A percentile compares a stretch with the other conserved stretches of the same genome.
Conservation (phyloP, 2,797 vertebrate genomes). For the Micrastur ruficollis region DNA sequence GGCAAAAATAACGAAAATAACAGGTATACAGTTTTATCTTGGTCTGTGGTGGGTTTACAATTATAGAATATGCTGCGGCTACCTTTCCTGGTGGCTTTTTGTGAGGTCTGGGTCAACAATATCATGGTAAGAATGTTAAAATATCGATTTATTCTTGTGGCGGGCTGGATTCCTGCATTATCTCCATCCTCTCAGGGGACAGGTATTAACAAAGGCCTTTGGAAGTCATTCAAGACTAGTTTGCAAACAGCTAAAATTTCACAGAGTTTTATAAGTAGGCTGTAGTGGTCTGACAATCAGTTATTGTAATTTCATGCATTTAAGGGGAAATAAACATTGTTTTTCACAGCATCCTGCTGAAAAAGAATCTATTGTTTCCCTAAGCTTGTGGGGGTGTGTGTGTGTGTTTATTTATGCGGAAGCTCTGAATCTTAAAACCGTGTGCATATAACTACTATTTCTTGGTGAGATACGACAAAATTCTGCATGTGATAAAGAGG, state of each 20-base stretch:
- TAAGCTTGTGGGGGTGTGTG: neutral
- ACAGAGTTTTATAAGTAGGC: conserved; percentile 6
- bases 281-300: conserved; percentile 39
- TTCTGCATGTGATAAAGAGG: neutral
- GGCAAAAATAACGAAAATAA: neutral
- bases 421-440: neutral
- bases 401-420: conserved; percentile 34
- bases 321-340: conserved; percentile 24
- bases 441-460: neutral
- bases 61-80: neutral
- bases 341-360: conserved; percentile 48
- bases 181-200: neutral
- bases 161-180: neutral
- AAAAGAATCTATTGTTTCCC: conserved; percentile 52
- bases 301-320: conserved; percentile 55
- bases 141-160: neutral
- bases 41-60: neutral
- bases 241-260: conserved; percentile 49
- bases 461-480: neutral
- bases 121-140: neutral
- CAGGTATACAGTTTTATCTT: neutral
- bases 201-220: conserved; percentile 20
- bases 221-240: neutral
- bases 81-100: neutral
- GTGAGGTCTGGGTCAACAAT: neutral